phyloP scores from a whole-genome alignment of 2,797 vertebrate genomes.

The Megaceryle alcyon region DNA sequence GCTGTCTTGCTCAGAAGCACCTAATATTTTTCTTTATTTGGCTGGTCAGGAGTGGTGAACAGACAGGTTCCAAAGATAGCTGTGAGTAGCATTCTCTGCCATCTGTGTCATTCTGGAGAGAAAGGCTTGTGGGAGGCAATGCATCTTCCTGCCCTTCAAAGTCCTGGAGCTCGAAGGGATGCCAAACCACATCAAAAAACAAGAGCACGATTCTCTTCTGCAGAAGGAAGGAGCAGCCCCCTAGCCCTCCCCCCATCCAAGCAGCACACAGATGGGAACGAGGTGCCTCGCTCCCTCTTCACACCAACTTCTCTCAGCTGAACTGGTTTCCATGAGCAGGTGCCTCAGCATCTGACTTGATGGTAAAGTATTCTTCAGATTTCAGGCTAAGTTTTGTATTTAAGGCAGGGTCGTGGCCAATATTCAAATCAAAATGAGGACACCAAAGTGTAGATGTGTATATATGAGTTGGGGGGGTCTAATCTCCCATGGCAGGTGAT shows the following conservation, averaged over 20 bases:
- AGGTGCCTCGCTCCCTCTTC: background rate
- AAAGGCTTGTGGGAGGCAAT: background rate
- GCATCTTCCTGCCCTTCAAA: background rate
- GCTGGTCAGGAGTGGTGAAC: background rate
- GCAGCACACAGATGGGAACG: background rate
- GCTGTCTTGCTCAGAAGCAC: background rate
- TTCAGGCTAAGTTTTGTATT: background rate
- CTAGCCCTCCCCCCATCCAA: rapidly evolving
- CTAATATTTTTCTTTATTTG: background rate
- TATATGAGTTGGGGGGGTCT: background rate
- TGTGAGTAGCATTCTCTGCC: background rate
- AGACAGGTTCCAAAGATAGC: background rate
- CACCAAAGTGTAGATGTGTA: background rate
- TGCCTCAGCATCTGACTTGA: background rate
- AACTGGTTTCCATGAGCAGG: background rate
- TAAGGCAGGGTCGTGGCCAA: background rate
- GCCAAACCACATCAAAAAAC: background rate
- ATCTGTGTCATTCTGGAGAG: background rate
- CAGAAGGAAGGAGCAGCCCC: background rate
- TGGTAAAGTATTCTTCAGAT: background rate
- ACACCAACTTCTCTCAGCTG: background rate
- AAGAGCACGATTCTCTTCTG: background rate
- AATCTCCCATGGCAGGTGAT: background rate
- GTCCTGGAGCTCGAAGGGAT: background rate
- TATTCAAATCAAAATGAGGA: background rate